Evolutionary conservation across 1,140 invertebrate species (phyloP), one percentile per base, ranked within the genome.

Genomic region (Bombus cullumanus): DNA sequence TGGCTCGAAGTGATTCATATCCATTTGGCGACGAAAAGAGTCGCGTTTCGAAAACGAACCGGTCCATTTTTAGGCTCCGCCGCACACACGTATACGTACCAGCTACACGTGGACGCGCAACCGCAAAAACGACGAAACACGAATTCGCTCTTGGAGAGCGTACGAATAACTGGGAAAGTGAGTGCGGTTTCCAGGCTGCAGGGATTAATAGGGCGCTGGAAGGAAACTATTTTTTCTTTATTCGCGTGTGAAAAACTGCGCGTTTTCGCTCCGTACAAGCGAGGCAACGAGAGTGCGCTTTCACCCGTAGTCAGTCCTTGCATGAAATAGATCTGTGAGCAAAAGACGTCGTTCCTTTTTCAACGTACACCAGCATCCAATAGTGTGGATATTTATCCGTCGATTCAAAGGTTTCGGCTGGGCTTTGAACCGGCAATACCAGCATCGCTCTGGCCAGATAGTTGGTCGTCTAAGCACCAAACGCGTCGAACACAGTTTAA

Each of bases 41-140:
- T 62, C 39, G 71, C 41, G 31, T 82, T 75, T 82, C 41, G 71
- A 74, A 75, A 82, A 82, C 81, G 81, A 82, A 82, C 39, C 57
- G 41, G 72, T 76, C 59, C 72, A 53, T 83, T 76, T 66, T 43
- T 41, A 76, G 41, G 9, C 57, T 12, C 31, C 28, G 37, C 12
- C 22, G 74, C 53, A 12, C 22, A 25, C 34, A 22, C 39, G 13
- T 18, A 10, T 57, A 81, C 18, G 64, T 13, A 25, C 53, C 53
- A 41, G 2, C 3, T 72, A 37, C 71, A 22, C 34, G 39, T n/a
- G 10, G 3, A 28, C 57, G 57, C 39, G 81, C 9, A 75, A 76
- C 59, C 81, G 28, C 81, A 53, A 64, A 68, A 77, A 83, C 37
- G 81, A 77, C 73, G 43, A 41, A 68, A 77, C 81, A 77, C 41